Base-by-base conservation (phyloP, 2,797 vertebrate species). In the Sardinella longiceps region DNA sequence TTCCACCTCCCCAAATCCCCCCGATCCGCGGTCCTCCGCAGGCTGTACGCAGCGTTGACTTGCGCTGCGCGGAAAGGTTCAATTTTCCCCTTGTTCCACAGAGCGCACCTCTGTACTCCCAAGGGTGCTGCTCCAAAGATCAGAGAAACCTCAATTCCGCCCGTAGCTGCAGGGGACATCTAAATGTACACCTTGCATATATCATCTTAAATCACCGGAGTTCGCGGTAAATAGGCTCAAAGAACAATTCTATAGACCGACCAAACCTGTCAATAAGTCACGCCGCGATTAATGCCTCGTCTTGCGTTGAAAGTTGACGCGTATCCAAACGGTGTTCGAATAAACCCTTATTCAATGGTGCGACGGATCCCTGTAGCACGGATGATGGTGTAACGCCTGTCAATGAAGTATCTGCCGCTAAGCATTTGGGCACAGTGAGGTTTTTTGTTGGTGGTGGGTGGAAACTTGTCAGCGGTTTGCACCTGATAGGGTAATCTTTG, bases 391-490 rank as follows among this genome's bases (percentile, higher is more conserved):
- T 82, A 91, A 92, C 90, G 93, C 91, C 92, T 94, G 94, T 94
- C 92, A 92, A 93, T 89, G 88, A 58, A 84, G 77, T 81, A 91
- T 91, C 91, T 90, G 95, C 91, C 91, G 92, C 91, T 92, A 56
- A 86, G 91, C 90, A 92, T 94, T 94, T 92, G 93, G 93, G 93
- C 94, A 94, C 95, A 89, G 93, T 90, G 93, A 94, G 93, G 91
- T 92, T 95, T 94, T 94, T 93, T 93, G 92, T 94, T 94, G 92
- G 92, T 93, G 91, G 95, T 96, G 95, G 95, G 95, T 94, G 95
- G 95, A 96, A 96, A 95, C 95, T 94, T 95, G 95, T 95, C 94
- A 94, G 95, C 91, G 93, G 93, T 95, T 95, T 95, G 95, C 95
- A 96, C 95, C 95, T 96, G 95, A 96, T 96, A 96, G 95, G 95